A percentile compares a stretch with the other conserved stretches of the same genome.
These are phyloP conservation scores for Mimumesa dahlbomi DNA, from an alignment of 2,888 invertebrate species.

Conservation along the genomic window DNA sequence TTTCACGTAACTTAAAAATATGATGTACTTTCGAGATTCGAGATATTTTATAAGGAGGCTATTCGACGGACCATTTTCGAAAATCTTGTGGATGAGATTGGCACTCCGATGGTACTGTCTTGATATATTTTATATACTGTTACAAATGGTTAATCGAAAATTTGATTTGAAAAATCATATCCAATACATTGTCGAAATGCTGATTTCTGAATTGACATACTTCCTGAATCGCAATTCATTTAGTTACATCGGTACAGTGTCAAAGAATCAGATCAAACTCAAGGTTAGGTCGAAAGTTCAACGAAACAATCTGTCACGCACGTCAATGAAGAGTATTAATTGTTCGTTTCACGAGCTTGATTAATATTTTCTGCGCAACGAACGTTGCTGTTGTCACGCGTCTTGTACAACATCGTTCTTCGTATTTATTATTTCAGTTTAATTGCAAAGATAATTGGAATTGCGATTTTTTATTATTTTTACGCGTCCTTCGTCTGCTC, in stretches of 20 bases:
- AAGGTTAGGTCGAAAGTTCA: slow-evolving; percentile 28
- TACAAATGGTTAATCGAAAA: no score
- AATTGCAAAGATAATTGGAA: no score
- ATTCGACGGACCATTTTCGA: no score
- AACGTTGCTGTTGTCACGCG: not conserved
- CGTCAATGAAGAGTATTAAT: slow-evolving; percentile 26
- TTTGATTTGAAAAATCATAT: no score
- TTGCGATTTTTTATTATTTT: no score
- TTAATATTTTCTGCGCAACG: slow-evolving; percentile 6
- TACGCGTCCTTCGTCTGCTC: not conserved
- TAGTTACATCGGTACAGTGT: no score
- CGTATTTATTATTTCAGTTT: not conserved
- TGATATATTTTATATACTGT: no score
- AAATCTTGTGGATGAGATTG: no score
- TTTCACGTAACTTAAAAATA: no score
- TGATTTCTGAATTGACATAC: not conserved
- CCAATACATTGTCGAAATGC: not conserved
- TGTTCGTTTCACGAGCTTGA: slow-evolving; percentile 10
- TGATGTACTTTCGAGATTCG: no score
- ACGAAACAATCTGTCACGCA: slow-evolving; percentile 20
- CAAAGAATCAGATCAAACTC: slow-evolving; percentile 19
- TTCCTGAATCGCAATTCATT: not conserved
- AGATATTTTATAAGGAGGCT: no score
- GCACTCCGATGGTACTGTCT: no score
- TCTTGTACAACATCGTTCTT: not conserved